Percentiles rank a stretch among this genome's conserved stretches.
These are phyloP conservation scores for Drosophila tanythrix DNA, from an alignment of 2,888 invertebrate genomes.

Conservation along the genomic window DNA sequence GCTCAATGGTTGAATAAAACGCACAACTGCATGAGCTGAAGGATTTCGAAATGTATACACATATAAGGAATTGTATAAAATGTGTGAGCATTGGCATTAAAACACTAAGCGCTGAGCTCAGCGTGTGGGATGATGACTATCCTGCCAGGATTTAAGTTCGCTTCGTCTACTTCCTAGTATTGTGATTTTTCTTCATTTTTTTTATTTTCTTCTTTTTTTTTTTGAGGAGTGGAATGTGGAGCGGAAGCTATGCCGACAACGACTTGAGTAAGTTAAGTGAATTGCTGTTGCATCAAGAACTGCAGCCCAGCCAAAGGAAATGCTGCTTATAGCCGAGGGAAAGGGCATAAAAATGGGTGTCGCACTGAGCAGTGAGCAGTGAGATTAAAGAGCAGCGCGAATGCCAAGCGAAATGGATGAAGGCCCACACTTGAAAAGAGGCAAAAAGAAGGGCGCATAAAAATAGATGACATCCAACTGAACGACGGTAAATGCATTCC, in stretches of 20 bases:
- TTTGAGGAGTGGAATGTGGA: conserved; percentile 18
- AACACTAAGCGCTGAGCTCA: conserved; percentile 64
- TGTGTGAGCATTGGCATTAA: conserved; percentile 76
- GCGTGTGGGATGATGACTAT: conserved; percentile 40
- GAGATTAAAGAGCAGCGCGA: conserved; percentile 59
- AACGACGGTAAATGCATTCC: conserved; percentile 57
- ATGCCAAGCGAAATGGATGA: conserved; percentile 30
- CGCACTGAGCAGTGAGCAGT: conserved; percentile 20
- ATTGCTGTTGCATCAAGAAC: conserved; percentile 66
- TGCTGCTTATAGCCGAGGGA: conserved; percentile 33
- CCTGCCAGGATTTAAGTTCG: conserved; percentile 40
- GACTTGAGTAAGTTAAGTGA: conserved; percentile 80
- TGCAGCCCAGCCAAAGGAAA: conserved; percentile 57
- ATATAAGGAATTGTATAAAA: conserved; percentile 60
- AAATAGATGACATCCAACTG: conserved; percentile 49
- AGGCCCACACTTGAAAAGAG: conserved; percentile 20
- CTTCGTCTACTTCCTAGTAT: conserved; percentile 10
- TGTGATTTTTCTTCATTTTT: conserved; percentile 7
- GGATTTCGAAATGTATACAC: conserved; percentile 58
- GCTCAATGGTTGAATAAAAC: conserved; percentile 49
- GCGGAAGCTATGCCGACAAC: conserved; percentile 79
- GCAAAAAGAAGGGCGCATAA: conserved; percentile 40
- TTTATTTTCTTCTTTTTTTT: conserved; percentile 1
- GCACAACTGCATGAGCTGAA: conserved; percentile 55
- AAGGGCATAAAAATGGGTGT: conserved; percentile 4